Conservation (phyloP, 2,888 invertebrate species). For the Drosophila yooni region DNA sequence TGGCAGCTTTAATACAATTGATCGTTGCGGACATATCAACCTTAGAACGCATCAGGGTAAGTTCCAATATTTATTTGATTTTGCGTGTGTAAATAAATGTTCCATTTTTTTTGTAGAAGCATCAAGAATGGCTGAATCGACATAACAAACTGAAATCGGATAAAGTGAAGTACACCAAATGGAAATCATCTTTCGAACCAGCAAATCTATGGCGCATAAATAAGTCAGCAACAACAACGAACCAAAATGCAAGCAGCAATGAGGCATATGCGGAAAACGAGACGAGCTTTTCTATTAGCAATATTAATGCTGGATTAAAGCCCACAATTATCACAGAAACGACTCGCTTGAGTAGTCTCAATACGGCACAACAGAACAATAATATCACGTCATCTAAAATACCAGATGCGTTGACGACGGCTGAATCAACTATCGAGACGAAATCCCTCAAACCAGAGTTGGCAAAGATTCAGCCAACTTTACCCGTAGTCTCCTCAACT, state of each 20-base stretch:
- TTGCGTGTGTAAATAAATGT: neutral
- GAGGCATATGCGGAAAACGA: constrained; percentile 82
- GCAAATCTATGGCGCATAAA: constrained; percentile 78
- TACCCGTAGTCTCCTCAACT: constrained; percentile 13
- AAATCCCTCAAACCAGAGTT: constrained; percentile 20
- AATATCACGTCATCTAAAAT: neutral
- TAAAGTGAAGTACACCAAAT: constrained; percentile 40
- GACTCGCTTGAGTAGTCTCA: constrained; percentile 25
- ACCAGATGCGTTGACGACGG: constrained; percentile 22
- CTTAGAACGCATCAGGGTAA: constrained; percentile 81
- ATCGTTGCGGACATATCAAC: constrained; percentile 77
- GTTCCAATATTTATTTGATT: neutral
- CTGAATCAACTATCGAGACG: constrained; percentile 1
- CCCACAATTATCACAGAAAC: constrained; percentile 41
- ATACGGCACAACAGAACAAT: neutral
- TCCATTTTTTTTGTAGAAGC: constrained; percentile 71
- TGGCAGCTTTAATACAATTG: constrained; percentile 53
- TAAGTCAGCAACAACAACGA: constrained; percentile 46
- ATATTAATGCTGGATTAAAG: constrained; percentile 34
- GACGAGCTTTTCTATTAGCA: constrained; percentile 46
- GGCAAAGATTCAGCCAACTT: constrained; percentile 15
- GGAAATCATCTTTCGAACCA: constrained; percentile 61
- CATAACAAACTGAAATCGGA: constrained; percentile 70
- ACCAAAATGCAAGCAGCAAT: constrained; percentile 74
- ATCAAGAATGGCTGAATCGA: constrained; percentile 84